Conservation (phyloP, 2,113 vertebrate genomes). For the Scortum barcoo region DNA sequence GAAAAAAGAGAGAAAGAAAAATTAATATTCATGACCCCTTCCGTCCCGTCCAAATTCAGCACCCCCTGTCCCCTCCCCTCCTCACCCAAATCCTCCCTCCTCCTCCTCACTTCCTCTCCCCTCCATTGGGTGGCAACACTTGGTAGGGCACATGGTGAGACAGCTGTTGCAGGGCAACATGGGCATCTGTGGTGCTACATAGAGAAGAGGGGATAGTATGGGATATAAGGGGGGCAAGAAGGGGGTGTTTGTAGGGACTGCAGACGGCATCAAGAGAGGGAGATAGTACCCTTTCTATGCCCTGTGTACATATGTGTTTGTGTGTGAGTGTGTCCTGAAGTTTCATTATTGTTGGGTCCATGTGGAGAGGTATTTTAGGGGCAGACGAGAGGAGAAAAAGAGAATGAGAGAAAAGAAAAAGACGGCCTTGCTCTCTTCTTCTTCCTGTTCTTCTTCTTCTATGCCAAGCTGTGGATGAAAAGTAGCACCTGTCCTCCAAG, state of each 20-base stretch:
- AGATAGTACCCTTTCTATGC: constrained; percentile 36
- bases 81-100: constrained; percentile 65
- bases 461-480: constrained; percentile 50
- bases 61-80: constrained; percentile 55
- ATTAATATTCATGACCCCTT: constrained; percentile 83
- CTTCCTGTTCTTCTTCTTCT: constrained; percentile 9
- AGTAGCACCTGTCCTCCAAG: constrained; percentile 62
- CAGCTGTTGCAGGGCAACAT: constrained; percentile 87
- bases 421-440: not conserved
- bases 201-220: constrained; percentile 56
- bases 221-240: constrained; percentile 42
- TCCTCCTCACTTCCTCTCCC: constrained; percentile 76
- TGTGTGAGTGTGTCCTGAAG: constrained; percentile 31
- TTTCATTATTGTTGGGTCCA: constrained; percentile 27
- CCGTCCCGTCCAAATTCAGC: constrained; percentile 71
- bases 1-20: constrained; percentile 46
- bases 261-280: constrained; percentile 49
- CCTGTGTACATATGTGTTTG: constrained; percentile 50
- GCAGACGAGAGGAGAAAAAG: not conserved
- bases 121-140: constrained; percentile 85
- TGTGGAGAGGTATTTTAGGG: constrained; percentile 22
- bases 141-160: constrained; percentile 87
- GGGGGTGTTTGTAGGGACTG: constrained; percentile 34
- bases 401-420: constrained; percentile 6
- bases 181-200: constrained; percentile 84